Percentiles rank a stretch among this genome's conserved stretches.
Conservation (phyloP, 2,888 invertebrate species). For the Harpalus rubripes region DNA sequence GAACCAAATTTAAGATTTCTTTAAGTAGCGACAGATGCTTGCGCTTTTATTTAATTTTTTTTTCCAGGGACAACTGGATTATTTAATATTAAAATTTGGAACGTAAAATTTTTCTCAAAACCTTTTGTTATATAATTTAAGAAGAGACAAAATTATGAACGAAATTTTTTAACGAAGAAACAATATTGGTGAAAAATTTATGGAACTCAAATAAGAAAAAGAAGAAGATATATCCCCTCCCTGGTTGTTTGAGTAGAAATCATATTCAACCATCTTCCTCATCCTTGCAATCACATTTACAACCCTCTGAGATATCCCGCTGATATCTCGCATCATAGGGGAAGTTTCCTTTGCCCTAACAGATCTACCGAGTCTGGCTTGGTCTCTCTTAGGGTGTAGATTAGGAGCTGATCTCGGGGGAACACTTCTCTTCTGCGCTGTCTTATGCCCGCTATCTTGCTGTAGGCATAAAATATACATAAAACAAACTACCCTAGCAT, state of each 20-base stretch:
- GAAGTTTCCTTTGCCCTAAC: background rate
- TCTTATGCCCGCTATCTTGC: slow-evolving; percentile 52
- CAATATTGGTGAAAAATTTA: too few relatives aligned
- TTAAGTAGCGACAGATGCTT: too few relatives aligned
- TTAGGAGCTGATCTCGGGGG: slow-evolving; percentile 60
- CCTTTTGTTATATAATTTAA: too few relatives aligned
- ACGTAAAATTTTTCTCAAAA: too few relatives aligned
- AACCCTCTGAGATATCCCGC: slow-evolving; percentile 6
- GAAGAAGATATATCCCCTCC: too few relatives aligned
- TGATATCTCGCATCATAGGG: background rate
- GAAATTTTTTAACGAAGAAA: too few relatives aligned
- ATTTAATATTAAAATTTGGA: too few relatives aligned
- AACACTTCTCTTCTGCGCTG: slow-evolving; percentile 44
- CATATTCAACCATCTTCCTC: background rate
- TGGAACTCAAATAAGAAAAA: too few relatives aligned
- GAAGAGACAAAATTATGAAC: too few relatives aligned
- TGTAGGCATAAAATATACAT: slow-evolving; percentile 63
- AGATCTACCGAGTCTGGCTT: background rate
- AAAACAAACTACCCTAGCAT: slow-evolving; percentile 53
- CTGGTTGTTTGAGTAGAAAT: background rate
- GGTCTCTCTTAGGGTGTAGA: slow-evolving; percentile 46
- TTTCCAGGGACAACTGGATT: too few relatives aligned
- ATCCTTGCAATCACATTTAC: background rate
- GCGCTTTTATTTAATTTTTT: too few relatives aligned
- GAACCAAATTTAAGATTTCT: too few relatives aligned